A percentile compares a stretch with the other conserved stretches of the same genome.
These are phyloP conservation scores for Hypomecis punctinalis DNA, from an alignment of 2,888 invertebrate species.

Conservation along the genomic window DNA sequence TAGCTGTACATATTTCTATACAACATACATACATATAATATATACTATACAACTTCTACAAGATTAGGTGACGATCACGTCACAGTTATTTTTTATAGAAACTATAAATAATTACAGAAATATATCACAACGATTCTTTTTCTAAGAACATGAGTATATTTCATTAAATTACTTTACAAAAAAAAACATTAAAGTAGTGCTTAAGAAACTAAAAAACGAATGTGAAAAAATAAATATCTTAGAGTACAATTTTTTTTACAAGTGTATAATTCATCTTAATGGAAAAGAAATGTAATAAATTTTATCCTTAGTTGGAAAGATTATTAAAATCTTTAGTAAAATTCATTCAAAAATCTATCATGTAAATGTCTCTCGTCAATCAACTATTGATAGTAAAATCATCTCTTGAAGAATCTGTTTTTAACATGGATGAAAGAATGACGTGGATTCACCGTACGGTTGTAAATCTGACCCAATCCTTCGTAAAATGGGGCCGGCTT, in stretches of 20 bases:
- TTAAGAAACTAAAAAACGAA: conserved; percentile 24
- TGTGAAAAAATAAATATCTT: conserved; percentile 32
- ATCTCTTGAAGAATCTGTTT: too few species aligned
- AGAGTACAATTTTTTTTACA: conserved; percentile 6
- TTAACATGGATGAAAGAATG: too few species aligned
- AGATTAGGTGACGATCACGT: neutral
- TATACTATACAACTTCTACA: neutral
- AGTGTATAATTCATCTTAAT: conserved; percentile 7
- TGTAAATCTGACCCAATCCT: too few species aligned
- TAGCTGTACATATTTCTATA: conserved; percentile 1
- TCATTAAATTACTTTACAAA: conserved; percentile 13
- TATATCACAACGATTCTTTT: conserved; percentile 29
- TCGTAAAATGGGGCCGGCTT: too few species aligned
- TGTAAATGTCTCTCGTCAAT: too few species aligned
- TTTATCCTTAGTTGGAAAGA: neutral
- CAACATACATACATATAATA: conserved; percentile 6
- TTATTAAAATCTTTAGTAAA: neutral
- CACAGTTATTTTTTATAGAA: neutral
- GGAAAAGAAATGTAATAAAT: conserved; percentile 9
- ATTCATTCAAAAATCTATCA: too few species aligned
- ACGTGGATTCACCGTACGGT: too few species aligned
- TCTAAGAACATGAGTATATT: conserved; percentile 35
- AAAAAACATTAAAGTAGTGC: conserved; percentile 17
- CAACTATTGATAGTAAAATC: too few species aligned
- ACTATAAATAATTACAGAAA: conserved; percentile 12